Evolutionary conservation across 2,888 invertebrate genomes (phyloP), one percentile per base, ranked within the genome.

Genomic region (Cantharis rustica): DNA sequence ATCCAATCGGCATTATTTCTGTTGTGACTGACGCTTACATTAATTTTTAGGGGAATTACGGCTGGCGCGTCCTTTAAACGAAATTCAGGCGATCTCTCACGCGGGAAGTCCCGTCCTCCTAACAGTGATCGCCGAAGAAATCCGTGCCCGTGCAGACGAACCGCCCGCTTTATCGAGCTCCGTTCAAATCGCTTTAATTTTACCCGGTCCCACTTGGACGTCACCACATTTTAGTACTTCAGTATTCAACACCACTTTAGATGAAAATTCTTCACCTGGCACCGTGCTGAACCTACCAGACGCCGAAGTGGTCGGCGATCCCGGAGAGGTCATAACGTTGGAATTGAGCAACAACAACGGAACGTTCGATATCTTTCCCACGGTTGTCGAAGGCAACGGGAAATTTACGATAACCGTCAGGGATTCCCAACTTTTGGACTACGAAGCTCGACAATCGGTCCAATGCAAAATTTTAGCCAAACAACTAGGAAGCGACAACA

Each of bases 281-380:
- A 94, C 94, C 4, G 91, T 93, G 2, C 87, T 96, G 64, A 90
- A 85, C 23, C 73, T 87, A 16, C 79, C 84, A 7, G 84, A 86
- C 76, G 84, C 86, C 1, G 85, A 86, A 79, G 78, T 87, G 1
- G 81, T 83, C 10, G 84, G 86, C 0, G 85, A 86, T 79, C 85
- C 86, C 15, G 88, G 88, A 1, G 95, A 95, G 7, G 94, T 96
- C 9, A 95, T 96, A 85, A 93, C 95, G 0, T 89, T 97, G 27
- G 92, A 92, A 61, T 88, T 97, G 80, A 90, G 92, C 13, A 94
- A 94, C 76, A 95, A 95, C 86, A 96, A 96, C 86, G 95, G 94
- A 47, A 96, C 96, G 3, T 98, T 98, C 85, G 96, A 96, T 87
- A 93, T 98, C 75, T 91, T 92, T 7, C 98, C 98, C 0, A 92